These are phyloP conservation scores for Diorhabda sublineata DNA, from an alignment of 1,140 invertebrate species.

Conservation along the genomic window DNA sequence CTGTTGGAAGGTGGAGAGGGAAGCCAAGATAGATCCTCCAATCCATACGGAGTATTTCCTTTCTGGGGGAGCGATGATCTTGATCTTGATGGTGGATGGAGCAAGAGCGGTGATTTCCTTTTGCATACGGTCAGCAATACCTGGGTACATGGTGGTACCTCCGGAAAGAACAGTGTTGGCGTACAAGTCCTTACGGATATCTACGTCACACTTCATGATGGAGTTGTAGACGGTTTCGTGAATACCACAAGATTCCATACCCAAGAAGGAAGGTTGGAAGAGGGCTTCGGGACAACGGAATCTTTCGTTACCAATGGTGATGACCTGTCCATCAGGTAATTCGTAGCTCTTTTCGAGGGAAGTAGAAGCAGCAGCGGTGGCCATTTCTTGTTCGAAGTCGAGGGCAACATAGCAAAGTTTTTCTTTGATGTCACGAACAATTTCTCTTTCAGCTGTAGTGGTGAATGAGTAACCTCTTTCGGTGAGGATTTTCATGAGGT, in stretches of 20 bases:
- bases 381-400: conserved; percentile 94
- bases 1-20: conserved; percentile 83
- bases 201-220: conserved; percentile 95
- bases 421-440: conserved; percentile 93
- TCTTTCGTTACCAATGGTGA: conserved; percentile 92
- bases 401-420: conserved; percentile 88
- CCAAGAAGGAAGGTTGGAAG: conserved; percentile 92
- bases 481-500: conserved; percentile 94
- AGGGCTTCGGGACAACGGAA: conserved; percentile 97
- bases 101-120: conserved; percentile 83
- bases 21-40: conserved; percentile 80
- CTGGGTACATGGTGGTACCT: conserved; percentile 95
- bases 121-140: conserved; percentile 71
- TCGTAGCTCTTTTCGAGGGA: conserved; percentile 92
- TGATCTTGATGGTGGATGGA: conserved; percentile 88
- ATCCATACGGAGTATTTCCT: conserved; percentile 90
- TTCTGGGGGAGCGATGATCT: conserved; percentile 89
- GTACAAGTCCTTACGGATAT: conserved; percentile 91
- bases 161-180: conserved; percentile 94
- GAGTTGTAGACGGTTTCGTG: conserved; percentile 95
- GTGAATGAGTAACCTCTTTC: conserved; percentile 96
- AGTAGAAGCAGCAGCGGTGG: conserved; percentile 83
- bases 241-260: conserved; percentile 92
- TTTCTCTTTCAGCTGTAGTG: conserved; percentile 93
- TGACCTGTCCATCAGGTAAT: conserved; percentile 91